Evolutionary conservation across 2,888 invertebrate genomes (phyloP).

Genomic region (Falcaria lacertinaria): DNA sequence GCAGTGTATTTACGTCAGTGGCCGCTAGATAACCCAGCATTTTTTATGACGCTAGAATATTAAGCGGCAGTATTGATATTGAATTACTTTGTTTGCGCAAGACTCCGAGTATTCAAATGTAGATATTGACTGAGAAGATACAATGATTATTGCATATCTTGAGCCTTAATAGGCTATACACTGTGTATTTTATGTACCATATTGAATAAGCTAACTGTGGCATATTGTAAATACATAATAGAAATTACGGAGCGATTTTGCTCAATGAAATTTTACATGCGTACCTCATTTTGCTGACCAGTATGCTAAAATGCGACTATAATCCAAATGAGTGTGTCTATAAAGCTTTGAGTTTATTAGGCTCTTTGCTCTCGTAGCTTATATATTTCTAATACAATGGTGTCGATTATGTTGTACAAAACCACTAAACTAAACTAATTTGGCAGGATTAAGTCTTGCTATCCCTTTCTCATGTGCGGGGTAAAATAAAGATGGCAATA

Average conservation of each 20-base stretch:
- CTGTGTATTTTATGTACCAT: neutral
- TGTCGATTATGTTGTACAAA: no score
- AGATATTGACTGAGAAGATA: neutral
- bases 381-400: no score
- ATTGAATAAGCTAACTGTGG: neutral
- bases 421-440: no score
- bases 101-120: slow-evolving; percentile 7
- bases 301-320: neutral
- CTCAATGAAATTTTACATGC: neutral
- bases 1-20: slow-evolving; percentile 39
- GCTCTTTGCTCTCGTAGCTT: no score
- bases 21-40: slow-evolving; percentile 44
- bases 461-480: no score
- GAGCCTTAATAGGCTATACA: neutral
- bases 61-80: slow-evolving; percentile 25
- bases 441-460: no score
- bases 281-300: neutral
- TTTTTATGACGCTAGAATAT: slow-evolving; percentile 39
- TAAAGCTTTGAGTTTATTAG: no score
- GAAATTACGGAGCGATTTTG: neutral
- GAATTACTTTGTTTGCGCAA: slow-evolving; percentile 34
- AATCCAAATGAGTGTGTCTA: no score
- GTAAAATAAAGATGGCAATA: no score
- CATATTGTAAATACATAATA: neutral
- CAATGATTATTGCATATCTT: neutral